Evolutionary conservation across 2,113 vertebrate genomes (phyloP).

Genomic region (Caretta caretta): DNA sequence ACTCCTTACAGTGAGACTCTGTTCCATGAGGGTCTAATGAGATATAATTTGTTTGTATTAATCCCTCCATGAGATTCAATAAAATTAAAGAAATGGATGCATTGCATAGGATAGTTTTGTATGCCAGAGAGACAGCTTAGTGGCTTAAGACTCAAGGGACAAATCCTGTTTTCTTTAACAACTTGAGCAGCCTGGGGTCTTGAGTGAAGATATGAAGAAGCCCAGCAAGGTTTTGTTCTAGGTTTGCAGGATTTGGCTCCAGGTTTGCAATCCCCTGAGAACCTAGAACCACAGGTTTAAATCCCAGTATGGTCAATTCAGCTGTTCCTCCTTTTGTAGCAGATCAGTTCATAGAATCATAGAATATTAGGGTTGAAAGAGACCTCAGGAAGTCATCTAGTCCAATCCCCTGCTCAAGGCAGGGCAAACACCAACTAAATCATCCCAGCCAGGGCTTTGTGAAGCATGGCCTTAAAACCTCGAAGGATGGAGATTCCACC

Average conservation of each 20-base stretch:
- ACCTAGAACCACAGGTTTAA: neutral
- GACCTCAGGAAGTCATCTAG: too few relatives aligned
- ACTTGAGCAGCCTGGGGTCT: neutral
- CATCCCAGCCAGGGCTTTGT: too few relatives aligned
- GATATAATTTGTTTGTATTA: conserved; percentile 61
- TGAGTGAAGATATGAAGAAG: neutral
- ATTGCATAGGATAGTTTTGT: neutral
- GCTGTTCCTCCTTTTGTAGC: neutral
- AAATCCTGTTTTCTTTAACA: neutral
- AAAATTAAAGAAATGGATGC: conserved; percentile 3
- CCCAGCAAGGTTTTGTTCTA: neutral
- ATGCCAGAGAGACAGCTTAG: neutral
- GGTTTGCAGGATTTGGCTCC: neutral
- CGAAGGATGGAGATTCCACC: too few relatives aligned
- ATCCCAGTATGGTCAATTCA: neutral
- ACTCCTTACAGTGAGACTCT: conserved; percentile 42
- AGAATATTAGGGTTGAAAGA: too few relatives aligned
- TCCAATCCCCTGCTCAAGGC: too few relatives aligned
- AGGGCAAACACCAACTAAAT: too few relatives aligned
- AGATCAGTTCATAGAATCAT: neutral
- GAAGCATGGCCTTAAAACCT: too few relatives aligned
- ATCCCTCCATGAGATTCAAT: conserved; percentile 11
- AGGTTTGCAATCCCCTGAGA: neutral
- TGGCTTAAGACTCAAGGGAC: neutral
- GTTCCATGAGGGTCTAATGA: conserved; percentile 32